Percentiles rank a stretch among this genome's conserved stretches.
Conservation (phyloP, 2,797 vertebrate genomes). For the Darevskia mixta region DNA sequence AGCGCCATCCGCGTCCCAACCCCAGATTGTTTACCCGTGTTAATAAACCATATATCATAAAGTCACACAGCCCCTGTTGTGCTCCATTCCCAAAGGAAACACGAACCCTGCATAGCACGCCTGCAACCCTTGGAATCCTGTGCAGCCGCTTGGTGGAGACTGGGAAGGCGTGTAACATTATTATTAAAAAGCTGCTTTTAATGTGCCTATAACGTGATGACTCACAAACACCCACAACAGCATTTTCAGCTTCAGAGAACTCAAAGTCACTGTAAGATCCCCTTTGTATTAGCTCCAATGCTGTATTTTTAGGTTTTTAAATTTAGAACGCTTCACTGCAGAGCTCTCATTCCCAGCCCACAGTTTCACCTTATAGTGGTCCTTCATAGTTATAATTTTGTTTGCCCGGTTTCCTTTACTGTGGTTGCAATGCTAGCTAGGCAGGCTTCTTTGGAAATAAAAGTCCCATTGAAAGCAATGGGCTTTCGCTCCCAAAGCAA, state of each 20-base stretch:
- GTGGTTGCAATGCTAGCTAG: neutral
- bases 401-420: neutral
- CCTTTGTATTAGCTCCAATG: constrained; percentile 10
- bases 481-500: neutral
- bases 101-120: too few relatives aligned
- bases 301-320: constrained; percentile 31
- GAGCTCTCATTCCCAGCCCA: constrained; percentile 16
- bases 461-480: neutral
- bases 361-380: neutral
- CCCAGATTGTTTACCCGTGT: too few relatives aligned
- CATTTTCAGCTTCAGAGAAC: constrained; percentile 25
- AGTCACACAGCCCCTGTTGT: too few relatives aligned
- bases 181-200: neutral
- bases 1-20: too few relatives aligned
- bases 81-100: too few relatives aligned
- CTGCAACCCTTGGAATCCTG: too few relatives aligned
- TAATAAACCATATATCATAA: too few relatives aligned
- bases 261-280: constrained; percentile 12
- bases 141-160: too few relatives aligned
- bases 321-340: constrained; percentile 16
- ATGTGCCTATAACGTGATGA: constrained; percentile 23
- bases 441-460: neutral
- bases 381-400: neutral
- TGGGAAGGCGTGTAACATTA: too few relatives aligned
- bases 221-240: constrained; percentile 38